A percentile compares a stretch with the other conserved stretches of the same genome.
Evolutionary conservation across 2,888 invertebrate species (phyloP).

Genomic region (Ypsolopha scabrella): DNA sequence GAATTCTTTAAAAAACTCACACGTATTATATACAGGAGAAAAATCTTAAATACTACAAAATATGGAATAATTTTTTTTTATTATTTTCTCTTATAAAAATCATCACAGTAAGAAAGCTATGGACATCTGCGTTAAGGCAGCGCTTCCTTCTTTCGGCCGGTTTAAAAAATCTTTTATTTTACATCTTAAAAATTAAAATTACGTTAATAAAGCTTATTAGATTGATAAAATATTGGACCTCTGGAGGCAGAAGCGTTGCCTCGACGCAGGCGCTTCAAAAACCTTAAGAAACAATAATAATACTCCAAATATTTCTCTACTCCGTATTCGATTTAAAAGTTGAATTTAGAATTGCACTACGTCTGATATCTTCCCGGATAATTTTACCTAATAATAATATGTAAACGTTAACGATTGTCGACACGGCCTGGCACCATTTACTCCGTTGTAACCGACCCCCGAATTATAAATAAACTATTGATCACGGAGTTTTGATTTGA

Average conservation of each 20-base stretch:
- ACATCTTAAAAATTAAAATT: conserved; percentile 16
- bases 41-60: conserved; percentile 16
- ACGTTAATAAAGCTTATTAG: conserved; percentile 20
- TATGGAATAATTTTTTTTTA: conserved; percentile 24
- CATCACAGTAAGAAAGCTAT: conserved; percentile 33
- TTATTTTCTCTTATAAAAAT: conserved; percentile 23
- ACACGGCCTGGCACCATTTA: conserved; percentile 6
- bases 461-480: conserved; percentile 6
- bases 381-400: not conserved
- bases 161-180: conserved; percentile 2
- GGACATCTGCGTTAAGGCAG: conserved; percentile 9
- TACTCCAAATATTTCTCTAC: conserved; percentile 6
- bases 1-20: conserved; percentile 6
- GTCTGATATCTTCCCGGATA: not conserved
- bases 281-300: conserved; percentile 9
- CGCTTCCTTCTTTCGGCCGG: conserved; percentile 12
- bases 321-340: no score
- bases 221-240: conserved; percentile 13
- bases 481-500: conserved; percentile 15
- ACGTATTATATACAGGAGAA: conserved; percentile 5
- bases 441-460: conserved; percentile 7
- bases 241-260: conserved; percentile 13
- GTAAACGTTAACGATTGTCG: conserved; percentile 9
- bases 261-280: conserved; percentile 10
- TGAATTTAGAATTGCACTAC: conserved; percentile 15